Evolutionary conservation across 2,113 vertebrate genomes (phyloP).

Genomic region (Trematomus loennbergii): DNA sequence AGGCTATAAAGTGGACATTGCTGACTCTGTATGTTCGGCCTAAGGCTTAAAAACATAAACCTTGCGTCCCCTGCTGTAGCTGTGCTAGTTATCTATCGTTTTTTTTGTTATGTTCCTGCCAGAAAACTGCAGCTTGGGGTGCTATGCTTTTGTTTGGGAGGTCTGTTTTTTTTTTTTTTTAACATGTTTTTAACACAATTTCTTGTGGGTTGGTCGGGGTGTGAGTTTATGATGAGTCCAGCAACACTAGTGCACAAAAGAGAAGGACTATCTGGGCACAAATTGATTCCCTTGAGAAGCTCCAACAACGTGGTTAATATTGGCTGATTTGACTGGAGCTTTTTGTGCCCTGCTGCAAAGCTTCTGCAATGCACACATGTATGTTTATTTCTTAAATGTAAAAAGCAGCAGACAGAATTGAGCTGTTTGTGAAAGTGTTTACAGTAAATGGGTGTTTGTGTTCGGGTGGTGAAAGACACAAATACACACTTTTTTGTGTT

Average conservation of each 20-base stretch:
- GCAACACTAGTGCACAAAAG: background rate
- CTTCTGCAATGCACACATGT: background rate
- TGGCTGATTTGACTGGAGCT: conserved; percentile 9
- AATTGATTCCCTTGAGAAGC: conserved; percentile 22
- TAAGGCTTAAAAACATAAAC: conserved; percentile 42
- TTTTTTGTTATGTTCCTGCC: background rate
- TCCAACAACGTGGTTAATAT: conserved; percentile 10
- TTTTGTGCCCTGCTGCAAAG: background rate
- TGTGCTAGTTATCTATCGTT: conserved; percentile 6
- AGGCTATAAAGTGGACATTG: conserved; percentile 48
- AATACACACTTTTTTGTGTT: background rate
- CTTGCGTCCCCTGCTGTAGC: background rate
- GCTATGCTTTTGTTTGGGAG: background rate
- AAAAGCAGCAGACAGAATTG: background rate
- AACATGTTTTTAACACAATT: conserved; percentile 24
- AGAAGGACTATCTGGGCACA: background rate
- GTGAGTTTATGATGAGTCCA: background rate
- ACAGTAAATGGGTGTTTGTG: background rate
- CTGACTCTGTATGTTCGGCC: conserved; percentile 45
- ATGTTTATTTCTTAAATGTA: background rate
- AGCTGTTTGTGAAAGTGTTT: conserved; percentile 3
- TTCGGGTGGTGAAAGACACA: background rate
- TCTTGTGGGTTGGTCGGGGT: background rate
- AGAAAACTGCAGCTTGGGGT: background rate
- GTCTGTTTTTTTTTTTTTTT: background rate